Percentiles rank a stretch among this genome's conserved stretches.
Conservation (phyloP, 2,888 invertebrate species). For the Zaprionus bogoriensis region DNA sequence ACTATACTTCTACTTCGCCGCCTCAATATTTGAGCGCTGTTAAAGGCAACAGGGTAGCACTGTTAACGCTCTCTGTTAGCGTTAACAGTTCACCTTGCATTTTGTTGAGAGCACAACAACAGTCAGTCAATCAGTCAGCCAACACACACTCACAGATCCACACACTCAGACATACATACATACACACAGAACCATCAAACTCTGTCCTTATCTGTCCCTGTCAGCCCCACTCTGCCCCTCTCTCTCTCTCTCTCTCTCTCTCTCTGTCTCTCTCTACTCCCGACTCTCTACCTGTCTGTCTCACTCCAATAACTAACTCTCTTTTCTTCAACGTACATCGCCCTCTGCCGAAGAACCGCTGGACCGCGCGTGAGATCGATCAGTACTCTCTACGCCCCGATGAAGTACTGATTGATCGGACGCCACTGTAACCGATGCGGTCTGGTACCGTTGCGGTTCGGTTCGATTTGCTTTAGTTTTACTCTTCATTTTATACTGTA, state of each 20-base stretch:
- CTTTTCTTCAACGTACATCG: slow-evolving; percentile 49
- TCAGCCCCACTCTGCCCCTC: slow-evolving; percentile 12
- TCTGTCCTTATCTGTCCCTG: neutral
- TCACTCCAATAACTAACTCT: slow-evolving; percentile 52
- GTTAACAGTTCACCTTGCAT: slow-evolving; percentile 11
- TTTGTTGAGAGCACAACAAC: too few species aligned
- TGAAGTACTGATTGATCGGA: slow-evolving; percentile 37
- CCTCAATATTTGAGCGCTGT: slow-evolving; percentile 5
- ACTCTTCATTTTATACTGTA: slow-evolving; percentile 37
- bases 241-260: slow-evolving; percentile 45
- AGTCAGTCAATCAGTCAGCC: neutral
- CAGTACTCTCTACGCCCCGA: slow-evolving; percentile 22
- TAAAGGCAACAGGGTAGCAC: slow-evolving; percentile 16
- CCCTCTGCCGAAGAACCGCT: slow-evolving; percentile 42
- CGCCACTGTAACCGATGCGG: slow-evolving; percentile 20
- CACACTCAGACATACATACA: slow-evolving; percentile 5
- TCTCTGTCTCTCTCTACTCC: too few species aligned
- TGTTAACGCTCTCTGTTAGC: slow-evolving; percentile 12
- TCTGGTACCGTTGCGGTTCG: slow-evolving; percentile 36
- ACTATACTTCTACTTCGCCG: slow-evolving; percentile 6
- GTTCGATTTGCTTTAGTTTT: slow-evolving; percentile 57
- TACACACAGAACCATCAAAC: neutral
- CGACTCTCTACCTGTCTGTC: too few species aligned
- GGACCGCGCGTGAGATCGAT: slow-evolving; percentile 41
- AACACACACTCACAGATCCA: slow-evolving; percentile 2